A percentile compares a stretch with the other conserved stretches of the same genome.
Evolutionary conservation across 2,888 invertebrate species (phyloP).

Genomic region (Drosophila rellima): DNA sequence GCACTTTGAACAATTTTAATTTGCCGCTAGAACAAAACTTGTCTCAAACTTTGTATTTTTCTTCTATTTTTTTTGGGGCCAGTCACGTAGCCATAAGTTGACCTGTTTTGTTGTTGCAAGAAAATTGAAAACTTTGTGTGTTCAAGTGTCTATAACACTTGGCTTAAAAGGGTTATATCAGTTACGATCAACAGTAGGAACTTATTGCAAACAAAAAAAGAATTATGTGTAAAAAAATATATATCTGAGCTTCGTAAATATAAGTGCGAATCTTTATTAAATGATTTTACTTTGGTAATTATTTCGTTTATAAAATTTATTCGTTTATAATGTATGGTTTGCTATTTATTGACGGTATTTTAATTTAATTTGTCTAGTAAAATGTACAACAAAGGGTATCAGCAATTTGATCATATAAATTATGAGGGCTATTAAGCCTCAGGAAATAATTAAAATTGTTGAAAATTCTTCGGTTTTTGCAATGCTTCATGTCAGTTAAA

Average conservation of each 20-base stretch:
- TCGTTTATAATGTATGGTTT: too few species aligned
- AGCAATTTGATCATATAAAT: not conserved
- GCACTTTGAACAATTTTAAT: constrained; percentile 67
- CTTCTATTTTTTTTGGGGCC: constrained; percentile 26
- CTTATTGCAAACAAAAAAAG: not conserved
- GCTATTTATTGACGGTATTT: too few species aligned
- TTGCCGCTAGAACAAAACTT: constrained; percentile 64
- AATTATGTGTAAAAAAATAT: not conserved
- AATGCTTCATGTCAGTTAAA: constrained; percentile 7
- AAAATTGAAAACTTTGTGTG: constrained; percentile 65
- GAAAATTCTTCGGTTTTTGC: constrained; percentile 19
- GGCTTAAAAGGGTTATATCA: constrained; percentile 19
- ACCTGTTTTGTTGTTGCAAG: constrained; percentile 53
- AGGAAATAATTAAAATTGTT: constrained; percentile 46
- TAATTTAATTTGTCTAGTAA: not conserved
- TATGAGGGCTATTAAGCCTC: not conserved
- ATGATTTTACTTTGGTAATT: not conserved
- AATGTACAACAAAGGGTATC: constrained; percentile 4
- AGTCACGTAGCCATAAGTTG: constrained; percentile 71
- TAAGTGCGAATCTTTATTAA: not conserved
- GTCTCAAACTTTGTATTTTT: constrained; percentile 33
- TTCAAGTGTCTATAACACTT: constrained; percentile 44
- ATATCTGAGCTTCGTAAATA: not conserved
- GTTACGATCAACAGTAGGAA: not conserved
- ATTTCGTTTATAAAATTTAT: too few species aligned